Evolutionary conservation across 2,888 invertebrate species (phyloP), one percentile per base, ranked within the genome.

Genomic region (Sialis lutaria): DNA sequence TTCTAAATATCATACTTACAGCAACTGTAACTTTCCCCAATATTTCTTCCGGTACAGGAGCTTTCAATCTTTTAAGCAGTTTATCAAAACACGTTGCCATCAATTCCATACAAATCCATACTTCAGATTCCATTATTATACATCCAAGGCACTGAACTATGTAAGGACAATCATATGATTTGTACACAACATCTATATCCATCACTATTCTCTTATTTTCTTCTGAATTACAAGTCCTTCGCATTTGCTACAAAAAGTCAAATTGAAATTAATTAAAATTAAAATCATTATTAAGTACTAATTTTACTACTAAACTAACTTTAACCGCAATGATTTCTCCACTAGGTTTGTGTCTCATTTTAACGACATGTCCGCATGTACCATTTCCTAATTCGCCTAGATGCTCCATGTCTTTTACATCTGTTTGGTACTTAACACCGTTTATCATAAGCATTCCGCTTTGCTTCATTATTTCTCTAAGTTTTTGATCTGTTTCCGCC

Each of bases 31-130:
- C 90, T 73, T 96, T 96, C 55, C 97, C 97, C 54, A 98, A 73
- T 60, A 98, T 92, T 56, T 78, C 75, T 69, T 98, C 97, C 4
- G 97, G 97, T 60, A 98, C 87, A n/a, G 93, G 85, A 54, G 78
- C 77, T 51, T 82, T 81, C 37, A 87, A 72, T 55, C 81, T 69
- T 65, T 91, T 92, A 51, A 96, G 73, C 59, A 99, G 69, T 69
- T 97, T 97, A 65, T 98, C 98, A 62, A 98, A 86, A 68, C 98
- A 98, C 13, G 95, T 93, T 9, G 92, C 85, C 98, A 99, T 98
- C 54, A 97, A 73, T 69, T 98, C 98, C 98, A 98, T 99, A 64
- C 97, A 98, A 61, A 99, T 97, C 93, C 97, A 97, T 1, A 98
- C 96, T 65, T 97, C 95, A 1, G 90, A 85, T 62, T 91, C 90